Evolutionary conservation across 1,140 invertebrate species (phyloP), one percentile per base, ranked within the genome.

Genomic region (Cryptotermes secundus): DNA sequence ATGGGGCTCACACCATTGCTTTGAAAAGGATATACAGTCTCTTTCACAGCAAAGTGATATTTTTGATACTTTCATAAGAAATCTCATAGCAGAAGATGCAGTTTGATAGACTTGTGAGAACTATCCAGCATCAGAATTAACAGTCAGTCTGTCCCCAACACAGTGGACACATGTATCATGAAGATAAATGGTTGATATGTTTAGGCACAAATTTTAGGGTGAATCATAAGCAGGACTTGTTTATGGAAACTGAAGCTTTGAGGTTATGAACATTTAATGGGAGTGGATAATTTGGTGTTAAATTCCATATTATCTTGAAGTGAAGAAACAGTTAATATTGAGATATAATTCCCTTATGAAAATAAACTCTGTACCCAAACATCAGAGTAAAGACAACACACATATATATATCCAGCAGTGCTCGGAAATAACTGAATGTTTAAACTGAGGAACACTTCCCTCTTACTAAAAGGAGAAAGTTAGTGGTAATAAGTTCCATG

Each of bases 61-160:
- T 72, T 72, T 72, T 72, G 59, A 72, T 72, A 72, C 59, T 72
- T 72, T 72, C 59, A 72, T 72, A 72, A 72, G 59, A 72, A 72
- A 31, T 72, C 59, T 72, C 59, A 72, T 72, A n/a, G 26, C 2
- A 72, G 59, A 72, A 72, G 26, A 72, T 72, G n/a, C 59, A 72
- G 19, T 72, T n/a, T 72, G 59, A 31, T 3, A n/a, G 59, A 72
- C 26, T 59, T 16, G 2, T 31, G 59, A 72, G 14, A 19, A 49
- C 45, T 49, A 19, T 42, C 45, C 45, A 49, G n/a, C n/a, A 31
- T 72, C 59, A 31, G n/a, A 26, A 31, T n/a, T 72, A 72, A 49
- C 45, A 49, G 22, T 49, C 10, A 19, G 16, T 1, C 9, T 49
- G 0, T 26, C 10, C 59, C 26, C n/a, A 72, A 2, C 26, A n/a